Percentiles rank a stretch among this genome's conserved stretches.
These are phyloP conservation scores for Dufourea novaeangliae DNA, from an alignment of 1,140 invertebrate genomes.

Conservation along the genomic window DNA sequence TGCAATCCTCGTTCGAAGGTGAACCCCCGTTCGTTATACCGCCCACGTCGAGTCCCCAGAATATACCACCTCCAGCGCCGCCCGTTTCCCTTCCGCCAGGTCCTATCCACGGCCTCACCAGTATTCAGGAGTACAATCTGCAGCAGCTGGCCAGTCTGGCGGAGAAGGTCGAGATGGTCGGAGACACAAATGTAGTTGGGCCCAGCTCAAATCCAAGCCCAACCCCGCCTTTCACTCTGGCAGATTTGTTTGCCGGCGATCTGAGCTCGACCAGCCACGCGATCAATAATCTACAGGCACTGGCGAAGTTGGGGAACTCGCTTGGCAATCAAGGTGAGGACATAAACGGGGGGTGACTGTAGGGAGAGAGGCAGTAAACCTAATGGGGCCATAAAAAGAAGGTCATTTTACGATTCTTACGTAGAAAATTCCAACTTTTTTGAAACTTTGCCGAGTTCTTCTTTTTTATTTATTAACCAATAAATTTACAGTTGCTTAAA, in stretches of 20 bases:
- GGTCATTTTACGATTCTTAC: no score
- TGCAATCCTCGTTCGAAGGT: constrained; percentile 91
- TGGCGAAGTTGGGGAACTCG: constrained; percentile 90
- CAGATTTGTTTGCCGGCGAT: constrained; percentile 89
- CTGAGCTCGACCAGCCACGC: constrained; percentile 87
- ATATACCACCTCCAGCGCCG: constrained; percentile 80
- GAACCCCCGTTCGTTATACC: constrained; percentile 78
- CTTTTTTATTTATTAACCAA: no score
- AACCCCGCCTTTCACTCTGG: constrained; percentile 86
- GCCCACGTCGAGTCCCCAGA: constrained; percentile 76
- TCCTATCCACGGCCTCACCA: constrained; percentile 83
- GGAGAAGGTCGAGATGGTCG: constrained; percentile 83
- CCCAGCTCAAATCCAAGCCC: constrained; percentile 85
- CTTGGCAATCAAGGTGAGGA: constrained; percentile 86
- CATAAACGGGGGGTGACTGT: no score
- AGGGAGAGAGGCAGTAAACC: no score
- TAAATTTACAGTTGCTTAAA: no score
- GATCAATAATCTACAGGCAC: constrained; percentile 92
- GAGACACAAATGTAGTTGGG: constrained; percentile 76
- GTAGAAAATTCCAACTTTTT: no score
- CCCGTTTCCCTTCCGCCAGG: constrained; percentile 78
- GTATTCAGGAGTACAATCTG: constrained; percentile 92
- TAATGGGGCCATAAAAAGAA: no score
- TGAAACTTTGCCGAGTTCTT: no score
- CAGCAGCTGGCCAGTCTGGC: constrained; percentile 90